Evolutionary conservation across 2,888 invertebrate genomes (phyloP), one percentile per base, ranked within the genome.

Genomic region (Caenorhabditis doughertyi): DNA sequence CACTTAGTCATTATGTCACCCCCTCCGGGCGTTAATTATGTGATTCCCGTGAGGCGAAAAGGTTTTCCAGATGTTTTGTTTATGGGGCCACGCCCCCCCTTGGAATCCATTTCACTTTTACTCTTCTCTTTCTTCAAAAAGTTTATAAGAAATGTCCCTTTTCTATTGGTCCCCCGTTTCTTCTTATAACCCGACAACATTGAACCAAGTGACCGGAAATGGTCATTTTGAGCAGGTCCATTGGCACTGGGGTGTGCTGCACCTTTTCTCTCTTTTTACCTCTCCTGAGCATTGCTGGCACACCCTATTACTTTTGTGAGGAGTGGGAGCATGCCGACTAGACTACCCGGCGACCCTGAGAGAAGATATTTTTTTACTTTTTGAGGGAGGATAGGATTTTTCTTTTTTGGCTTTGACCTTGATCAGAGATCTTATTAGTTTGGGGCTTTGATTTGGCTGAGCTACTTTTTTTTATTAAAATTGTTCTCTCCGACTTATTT

Each of bases 171-270:
- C 35, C 42, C 53, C 9, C 13, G 29, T 21, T 32, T 23, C 18
- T 49, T 35, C 47, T 47, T 39, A 32, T 9, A 4, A n/a, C 71
- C 29, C 55, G n/a, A n/a, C n/a, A n/a, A n/a, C n/a, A n/a, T n/a
- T n/a, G n/a, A n/a, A n/a, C n/a, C n/a, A n/a, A n/a, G n/a, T 79
- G 70, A 79, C 79, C 79, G 70, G 79, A 70, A 79, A 76, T 76
- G 76, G 79, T 79, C 79, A 71, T 70, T 70, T 79, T 70, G 56
- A 47, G 53, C n/a, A 35, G 56, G 58, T 35, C 56, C 21, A 27
- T n/a, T n/a, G n/a, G n/a, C n/a, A n/a, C n/a, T n/a, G 27, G 11
- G 42, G 64, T 32, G 67, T 49, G 62, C 64, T 47, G 55, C 70
- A 60, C 60, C 49, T 55, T 39, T 35, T n/a, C 25, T 27, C 23